A percentile compares a stretch with the other conserved stretches of the same genome.
phyloP scores from a whole-genome alignment of 2,113 vertebrate species.

The Hemiscyllium ocellatum region DNA sequence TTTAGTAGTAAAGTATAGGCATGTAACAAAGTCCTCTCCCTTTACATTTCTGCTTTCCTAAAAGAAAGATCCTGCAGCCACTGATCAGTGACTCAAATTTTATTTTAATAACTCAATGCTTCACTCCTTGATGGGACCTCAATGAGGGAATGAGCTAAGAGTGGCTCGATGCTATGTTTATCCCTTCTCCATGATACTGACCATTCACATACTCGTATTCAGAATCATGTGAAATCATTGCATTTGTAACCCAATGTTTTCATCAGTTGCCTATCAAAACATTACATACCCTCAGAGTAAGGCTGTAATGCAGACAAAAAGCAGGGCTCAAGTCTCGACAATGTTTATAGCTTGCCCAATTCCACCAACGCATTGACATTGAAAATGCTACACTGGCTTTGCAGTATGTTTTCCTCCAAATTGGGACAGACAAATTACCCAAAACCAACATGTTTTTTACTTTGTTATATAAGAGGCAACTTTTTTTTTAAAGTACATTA shows the following conservation, averaged over 20 bases:
- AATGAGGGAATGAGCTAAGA: background rate
- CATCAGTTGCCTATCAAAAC: background rate
- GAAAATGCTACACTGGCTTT: background rate
- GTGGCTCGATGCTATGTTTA: background rate
- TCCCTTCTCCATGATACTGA: background rate
- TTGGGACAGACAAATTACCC: background rate
- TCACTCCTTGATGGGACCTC: background rate
- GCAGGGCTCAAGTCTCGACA: background rate
- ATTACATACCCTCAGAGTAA: background rate
- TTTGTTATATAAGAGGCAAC: background rate
- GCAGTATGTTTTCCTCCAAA: background rate
- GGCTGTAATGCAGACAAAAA: background rate
- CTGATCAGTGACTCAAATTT: background rate
- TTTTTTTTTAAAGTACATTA: background rate
- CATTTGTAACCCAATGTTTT: background rate
- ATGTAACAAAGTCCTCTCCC: no score
- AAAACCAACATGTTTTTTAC: background rate
- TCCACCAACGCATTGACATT: background rate
- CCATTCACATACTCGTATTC: background rate
- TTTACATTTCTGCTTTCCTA: background rate
- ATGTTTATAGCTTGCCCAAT: background rate
- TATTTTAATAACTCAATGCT: background rate
- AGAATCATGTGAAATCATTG: no score
- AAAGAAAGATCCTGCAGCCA: background rate
- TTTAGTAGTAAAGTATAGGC: background rate